Percentiles rank a stretch among this genome's conserved stretches.
phyloP scores from a whole-genome alignment of 2,797 vertebrate genomes.

The Steatocranus sp. region DNA sequence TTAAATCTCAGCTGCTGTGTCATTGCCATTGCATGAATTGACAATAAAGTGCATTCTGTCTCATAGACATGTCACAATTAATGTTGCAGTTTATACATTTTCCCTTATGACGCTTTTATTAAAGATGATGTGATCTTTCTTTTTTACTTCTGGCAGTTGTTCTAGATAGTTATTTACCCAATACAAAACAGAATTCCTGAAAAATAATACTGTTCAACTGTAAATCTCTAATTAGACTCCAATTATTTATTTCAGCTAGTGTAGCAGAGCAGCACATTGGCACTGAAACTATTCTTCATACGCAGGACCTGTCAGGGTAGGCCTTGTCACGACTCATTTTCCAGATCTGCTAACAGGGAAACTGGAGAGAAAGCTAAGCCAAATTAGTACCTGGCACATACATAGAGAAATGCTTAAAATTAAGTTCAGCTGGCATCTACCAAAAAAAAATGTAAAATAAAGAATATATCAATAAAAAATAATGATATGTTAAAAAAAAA shows the following conservation, averaged over 20 bases:
- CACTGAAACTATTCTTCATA: not conserved
- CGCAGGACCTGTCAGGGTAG: not conserved
- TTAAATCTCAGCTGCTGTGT: slow-evolving; percentile 2
- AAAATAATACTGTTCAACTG: not conserved
- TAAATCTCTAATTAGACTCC: not conserved
- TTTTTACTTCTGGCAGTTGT: not conserved
- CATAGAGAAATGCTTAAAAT: not conserved
- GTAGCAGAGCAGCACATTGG: not conserved
- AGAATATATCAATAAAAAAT: not conserved
- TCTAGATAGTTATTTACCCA: not conserved
- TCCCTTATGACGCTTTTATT: not conserved
- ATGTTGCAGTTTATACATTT: not conserved
- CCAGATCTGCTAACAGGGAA: not conserved
- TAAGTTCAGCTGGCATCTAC: not conserved
- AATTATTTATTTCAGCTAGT: not conserved
- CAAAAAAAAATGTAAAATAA: not conserved
- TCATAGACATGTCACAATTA: not conserved
- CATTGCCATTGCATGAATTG: not conserved
- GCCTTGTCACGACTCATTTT: not conserved
- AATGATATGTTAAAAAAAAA: not conserved
- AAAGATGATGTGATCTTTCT: not conserved
- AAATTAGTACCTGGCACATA: not conserved
- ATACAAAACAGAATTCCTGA: not conserved
- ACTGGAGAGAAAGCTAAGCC: not conserved
- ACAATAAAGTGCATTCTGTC: not conserved